Evolutionary conservation across 2,888 invertebrate species (phyloP).

Genomic region (Lithosia quadra): DNA sequence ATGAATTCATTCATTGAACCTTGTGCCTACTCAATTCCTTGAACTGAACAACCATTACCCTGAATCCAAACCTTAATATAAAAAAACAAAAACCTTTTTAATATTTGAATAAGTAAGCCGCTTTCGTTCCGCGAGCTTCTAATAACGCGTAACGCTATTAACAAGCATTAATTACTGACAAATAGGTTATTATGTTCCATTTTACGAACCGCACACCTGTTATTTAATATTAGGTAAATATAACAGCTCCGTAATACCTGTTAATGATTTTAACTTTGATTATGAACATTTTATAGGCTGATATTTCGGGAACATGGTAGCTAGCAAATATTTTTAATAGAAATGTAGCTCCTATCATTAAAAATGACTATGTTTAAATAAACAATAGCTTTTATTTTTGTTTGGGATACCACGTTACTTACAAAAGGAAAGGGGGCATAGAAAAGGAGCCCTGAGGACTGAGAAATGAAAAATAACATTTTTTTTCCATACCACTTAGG

Average conservation of each 20-base stretch:
- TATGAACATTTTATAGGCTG: neutral
- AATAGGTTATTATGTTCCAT: neutral
- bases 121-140: constrained; percentile 6
- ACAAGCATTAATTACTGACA: constrained; percentile 11
- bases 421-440: too few relatives aligned
- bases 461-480: too few relatives aligned
- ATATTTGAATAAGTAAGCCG: constrained; percentile 1
- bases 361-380: too few relatives aligned
- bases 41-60: too few relatives aligned
- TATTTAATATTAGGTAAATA: neutral
- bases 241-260: neutral
- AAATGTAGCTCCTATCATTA: too few relatives aligned
- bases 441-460: too few relatives aligned
- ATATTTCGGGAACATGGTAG: neutral
- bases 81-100: neutral
- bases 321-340: too few relatives aligned
- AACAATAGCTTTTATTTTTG: too few relatives aligned
- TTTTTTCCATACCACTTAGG: too few relatives aligned
- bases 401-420: too few relatives aligned
- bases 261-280: constrained; percentile 5
- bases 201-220: constrained; percentile 8
- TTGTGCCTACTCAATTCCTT: too few relatives aligned
- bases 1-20: too few relatives aligned
- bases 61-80: neutral
- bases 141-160: constrained; percentile 9